phyloP scores from a whole-genome alignment of 1,140 invertebrate species.

The Lepidotrigona ventralis region DNA sequence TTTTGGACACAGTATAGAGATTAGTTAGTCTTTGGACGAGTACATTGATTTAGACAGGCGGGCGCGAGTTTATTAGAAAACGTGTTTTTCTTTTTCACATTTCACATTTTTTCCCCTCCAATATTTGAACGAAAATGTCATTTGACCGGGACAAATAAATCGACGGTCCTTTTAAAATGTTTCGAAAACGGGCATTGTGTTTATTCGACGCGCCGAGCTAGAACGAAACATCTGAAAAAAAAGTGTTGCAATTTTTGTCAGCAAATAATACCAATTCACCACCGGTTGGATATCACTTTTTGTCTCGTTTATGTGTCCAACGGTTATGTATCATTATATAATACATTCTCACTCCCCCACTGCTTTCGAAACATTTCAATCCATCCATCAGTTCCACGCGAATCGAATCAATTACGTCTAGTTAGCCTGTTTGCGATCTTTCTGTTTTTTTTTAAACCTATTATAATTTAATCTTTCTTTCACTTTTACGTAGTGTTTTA shows the following conservation, averaged over 20 bases:
- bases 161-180: neutral
- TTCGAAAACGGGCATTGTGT: neutral
- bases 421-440: neutral
- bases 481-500: neutral
- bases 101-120: neutral
- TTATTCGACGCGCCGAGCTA: neutral
- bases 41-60: neutral
- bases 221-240: neutral
- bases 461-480: neutral
- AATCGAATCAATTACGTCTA: neutral
- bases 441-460: neutral
- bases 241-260: neutral
- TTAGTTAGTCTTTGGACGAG: no score
- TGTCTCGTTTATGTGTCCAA: neutral
- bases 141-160: neutral
- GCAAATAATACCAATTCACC: slow-evolving; percentile 2
- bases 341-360: neutral
- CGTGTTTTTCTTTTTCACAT: neutral
- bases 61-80: neutral
- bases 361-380: neutral
- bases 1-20: no score
- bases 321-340: neutral
- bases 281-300: slow-evolving; percentile 4
- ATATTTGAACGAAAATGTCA: neutral
- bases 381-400: neutral